These are phyloP conservation scores for Manduca sexta DNA, from an alignment of 1,140 invertebrate species.

Conservation along the genomic window DNA sequence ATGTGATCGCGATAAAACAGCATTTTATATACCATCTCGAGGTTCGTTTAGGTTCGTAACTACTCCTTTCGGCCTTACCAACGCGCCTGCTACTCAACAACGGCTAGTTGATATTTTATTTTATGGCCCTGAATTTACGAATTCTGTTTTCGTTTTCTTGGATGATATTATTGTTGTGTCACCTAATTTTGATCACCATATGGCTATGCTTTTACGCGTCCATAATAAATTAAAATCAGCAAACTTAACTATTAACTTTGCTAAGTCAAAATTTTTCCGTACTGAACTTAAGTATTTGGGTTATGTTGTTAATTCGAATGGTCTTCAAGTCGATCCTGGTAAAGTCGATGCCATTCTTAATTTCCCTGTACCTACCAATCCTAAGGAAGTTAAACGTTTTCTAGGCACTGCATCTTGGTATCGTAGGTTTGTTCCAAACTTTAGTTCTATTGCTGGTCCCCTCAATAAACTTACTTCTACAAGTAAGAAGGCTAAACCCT, in stretches of 20 bases:
- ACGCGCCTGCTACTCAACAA: conserved; percentile 17
- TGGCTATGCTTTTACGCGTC: conserved; percentile 27
- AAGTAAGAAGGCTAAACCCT: conserved; percentile 23
- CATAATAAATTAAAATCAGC: conserved; percentile 28
- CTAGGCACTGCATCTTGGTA: too few relatives aligned
- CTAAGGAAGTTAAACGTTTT: too few relatives aligned
- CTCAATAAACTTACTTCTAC: conserved; percentile 30
- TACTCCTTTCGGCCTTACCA: conserved; percentile 2
- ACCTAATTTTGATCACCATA: conserved; percentile 48
- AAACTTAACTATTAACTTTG: conserved; percentile 33
- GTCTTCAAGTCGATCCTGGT: conserved; percentile 48
- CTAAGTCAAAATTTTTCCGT: conserved; percentile 24
- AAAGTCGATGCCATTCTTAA: conserved; percentile 55
- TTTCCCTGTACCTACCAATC: too few relatives aligned
- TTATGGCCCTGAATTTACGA: conserved; percentile 18
- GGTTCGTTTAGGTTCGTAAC: not conserved
- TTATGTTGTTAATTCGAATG: conserved; percentile 35
- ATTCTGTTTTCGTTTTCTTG: conserved; percentile 37
- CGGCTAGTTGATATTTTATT: conserved; percentile 14
- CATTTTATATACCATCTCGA: conserved; percentile 21
- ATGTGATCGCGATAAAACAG: conserved; percentile 26
- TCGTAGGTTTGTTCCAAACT: conserved; percentile 46
- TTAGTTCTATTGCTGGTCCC: conserved; percentile 16
- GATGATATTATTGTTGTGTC: conserved; percentile 68
- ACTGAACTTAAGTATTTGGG: conserved; percentile 36